Base-by-base conservation (phyloP, 2,888 invertebrate species). In the Hedychridium roseum region DNA sequence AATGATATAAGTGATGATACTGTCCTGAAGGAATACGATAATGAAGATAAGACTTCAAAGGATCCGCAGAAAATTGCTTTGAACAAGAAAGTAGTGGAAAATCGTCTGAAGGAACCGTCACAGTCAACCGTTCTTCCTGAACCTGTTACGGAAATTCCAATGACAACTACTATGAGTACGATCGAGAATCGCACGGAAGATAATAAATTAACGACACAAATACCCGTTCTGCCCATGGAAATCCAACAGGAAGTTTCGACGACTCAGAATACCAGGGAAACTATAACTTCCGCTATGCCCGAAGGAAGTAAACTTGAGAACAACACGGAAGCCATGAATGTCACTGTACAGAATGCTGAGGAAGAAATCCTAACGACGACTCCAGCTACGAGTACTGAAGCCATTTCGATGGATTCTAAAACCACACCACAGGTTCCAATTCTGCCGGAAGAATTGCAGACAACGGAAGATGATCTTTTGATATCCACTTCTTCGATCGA, bases 361-460 rank as follows among this genome's bases (percentile, higher is more conserved):
- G 68, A 54, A 23, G 63, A 64, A 30, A 55, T 50, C 9, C 46
- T 53, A 2, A 61, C 62, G 3, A 58, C 50, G 1, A 12, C 40
- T n/a, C 55, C 52, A 3, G 9, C 42, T 2, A 45, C 52, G 7
- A 66, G 60, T 1, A 62, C 63, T 1, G 67, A 61, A 18, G 35
- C 40, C 2, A 49, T 54, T 5, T 49, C 57, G 3, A 16, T 60
- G 5, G 74, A 74, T 6, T 63, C 68, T 0, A 78, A 73, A 56
- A 76, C 76, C 2, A 77, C 76, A 1, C 70, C 70, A 2, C 74
- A 73, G 54, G 57, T 73, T 3, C 76, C 78, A 3, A 76, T 78
- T 39, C 45, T 73, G 5, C 78, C 78, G 1, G 75, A 78, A 31
- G 78, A 78, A 50, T 55, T 78, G 21, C 70, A 66, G 47, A 74